Evolutionary conservation across 2,113 vertebrate species (phyloP).

Genomic region (Chrysochloris asiatica): DNA sequence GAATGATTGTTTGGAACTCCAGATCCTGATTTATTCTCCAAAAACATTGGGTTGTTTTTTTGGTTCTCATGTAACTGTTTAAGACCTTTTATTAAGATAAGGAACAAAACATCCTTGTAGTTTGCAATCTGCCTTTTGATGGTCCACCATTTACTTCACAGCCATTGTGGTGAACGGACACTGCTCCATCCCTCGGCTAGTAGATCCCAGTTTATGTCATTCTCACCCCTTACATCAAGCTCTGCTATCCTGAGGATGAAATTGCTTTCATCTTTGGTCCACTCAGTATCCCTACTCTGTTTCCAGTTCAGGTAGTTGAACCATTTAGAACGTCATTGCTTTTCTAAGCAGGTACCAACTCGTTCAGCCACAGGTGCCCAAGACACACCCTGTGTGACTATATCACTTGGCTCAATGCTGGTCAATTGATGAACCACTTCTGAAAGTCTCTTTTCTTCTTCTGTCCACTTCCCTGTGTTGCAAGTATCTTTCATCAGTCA

Average conservation of each 20-base stretch:
- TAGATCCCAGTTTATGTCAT: constrained; percentile 97
- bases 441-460: constrained; percentile 94
- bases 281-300: constrained; percentile 97
- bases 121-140: constrained; percentile 99
- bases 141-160: constrained; percentile 99
- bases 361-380: constrained; percentile 97
- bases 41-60: constrained; percentile 85
- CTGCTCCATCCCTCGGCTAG: constrained; percentile 97
- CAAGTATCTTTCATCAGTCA: constrained; percentile 99
- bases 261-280: constrained; percentile 98
- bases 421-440: constrained; percentile 98
- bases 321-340: constrained; percentile 99
- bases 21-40: constrained; percentile 86
- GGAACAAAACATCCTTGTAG: constrained; percentile 97
- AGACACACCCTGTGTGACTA: constrained; percentile 96
- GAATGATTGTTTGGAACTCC: constrained; percentile 84
- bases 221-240: constrained; percentile 95
- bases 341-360: constrained; percentile 97
- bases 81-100: constrained; percentile 96
- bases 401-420: constrained; percentile 93
- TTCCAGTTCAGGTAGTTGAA: constrained; percentile 99
- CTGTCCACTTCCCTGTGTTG: constrained; percentile 99
- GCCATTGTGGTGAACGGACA: constrained; percentile 98
- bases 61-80: constrained; percentile 94
- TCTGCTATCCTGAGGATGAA: constrained; percentile 95